phyloP scores from a whole-genome alignment of 2,113 vertebrate species.

The Pelusios castaneus region DNA sequence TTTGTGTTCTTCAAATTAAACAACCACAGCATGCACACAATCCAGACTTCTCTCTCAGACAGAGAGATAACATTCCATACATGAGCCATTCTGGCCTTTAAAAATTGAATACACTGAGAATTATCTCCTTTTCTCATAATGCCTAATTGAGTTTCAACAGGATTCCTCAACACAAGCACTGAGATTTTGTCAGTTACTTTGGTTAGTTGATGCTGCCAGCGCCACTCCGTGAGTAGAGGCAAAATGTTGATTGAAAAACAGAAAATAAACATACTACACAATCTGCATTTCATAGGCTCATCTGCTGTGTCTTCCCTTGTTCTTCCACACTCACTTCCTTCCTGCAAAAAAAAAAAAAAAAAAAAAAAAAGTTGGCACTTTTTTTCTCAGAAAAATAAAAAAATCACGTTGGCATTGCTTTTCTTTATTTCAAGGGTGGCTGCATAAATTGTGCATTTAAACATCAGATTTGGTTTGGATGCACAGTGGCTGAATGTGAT shows the following conservation, averaged over 20 bases:
- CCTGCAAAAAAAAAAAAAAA: not conserved
- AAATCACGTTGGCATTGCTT: too few species aligned
- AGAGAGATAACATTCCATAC: not conserved
- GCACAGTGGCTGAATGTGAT: not conserved
- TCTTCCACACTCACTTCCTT: not conserved
- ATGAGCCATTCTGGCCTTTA: not conserved
- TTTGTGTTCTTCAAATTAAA: not conserved
- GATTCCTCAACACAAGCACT: not conserved
- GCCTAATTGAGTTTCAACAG: not conserved
- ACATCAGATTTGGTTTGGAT: not conserved
- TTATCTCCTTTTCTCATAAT: not conserved
- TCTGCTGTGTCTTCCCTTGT: not conserved
- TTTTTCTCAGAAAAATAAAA: not conserved
- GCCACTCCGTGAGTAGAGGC: not conserved
- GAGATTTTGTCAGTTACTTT: not conserved
- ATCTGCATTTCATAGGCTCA: not conserved
- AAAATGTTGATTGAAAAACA: slow-evolving; percentile 4
- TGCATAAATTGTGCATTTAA: not conserved
- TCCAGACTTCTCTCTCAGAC: not conserved
- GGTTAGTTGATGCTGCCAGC: slow-evolving; percentile 14
- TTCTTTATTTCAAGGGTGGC: not conserved
- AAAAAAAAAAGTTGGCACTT: not conserved
- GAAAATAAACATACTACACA: not conserved
- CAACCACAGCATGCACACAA: not conserved
- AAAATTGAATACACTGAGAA: not conserved